phyloP scores from a whole-genome alignment of 2,888 invertebrate species.

The Nemurella pictetii region DNA sequence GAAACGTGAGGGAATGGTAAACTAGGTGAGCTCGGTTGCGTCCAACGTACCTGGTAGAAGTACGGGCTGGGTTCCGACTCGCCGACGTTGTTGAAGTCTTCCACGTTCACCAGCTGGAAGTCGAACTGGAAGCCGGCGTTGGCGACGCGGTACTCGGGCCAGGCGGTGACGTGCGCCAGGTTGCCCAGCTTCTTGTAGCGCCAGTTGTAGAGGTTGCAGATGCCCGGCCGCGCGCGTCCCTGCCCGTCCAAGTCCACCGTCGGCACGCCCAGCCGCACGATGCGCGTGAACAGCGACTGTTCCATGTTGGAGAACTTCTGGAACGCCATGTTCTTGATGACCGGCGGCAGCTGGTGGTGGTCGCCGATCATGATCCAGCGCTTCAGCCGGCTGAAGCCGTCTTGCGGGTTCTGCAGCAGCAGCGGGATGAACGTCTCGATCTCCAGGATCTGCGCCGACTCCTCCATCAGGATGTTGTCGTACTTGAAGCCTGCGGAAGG shows the following conservation, averaged over 20 bases:
- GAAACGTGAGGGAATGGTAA: background rate
- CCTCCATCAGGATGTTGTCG: conserved; percentile 99
- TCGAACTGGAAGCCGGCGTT: conserved; percentile 93
- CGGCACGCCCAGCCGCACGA: conserved; percentile 95
- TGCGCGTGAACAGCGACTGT: conserved; percentile 94
- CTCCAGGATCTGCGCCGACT: conserved; percentile 97
- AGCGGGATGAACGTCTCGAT: conserved; percentile 99
- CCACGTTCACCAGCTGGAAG: conserved; percentile 95
- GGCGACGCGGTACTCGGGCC: conserved; percentile 83
- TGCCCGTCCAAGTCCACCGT: conserved; percentile 97
- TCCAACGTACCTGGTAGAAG: conserved; percentile 83
- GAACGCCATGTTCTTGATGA: conserved; percentile 99
- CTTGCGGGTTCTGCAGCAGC: conserved; percentile 96
- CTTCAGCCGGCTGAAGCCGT: conserved; percentile 93
- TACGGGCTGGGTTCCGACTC: conserved; percentile 98
- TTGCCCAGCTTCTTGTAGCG: conserved; percentile 95
- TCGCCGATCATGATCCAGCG: conserved; percentile 99
- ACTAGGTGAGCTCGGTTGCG: background rate
- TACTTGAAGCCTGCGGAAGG: conserved; percentile 78
- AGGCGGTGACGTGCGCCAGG: conserved; percentile 81
- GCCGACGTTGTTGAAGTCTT: conserved; percentile 94
- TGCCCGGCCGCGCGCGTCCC: conserved; percentile 90
- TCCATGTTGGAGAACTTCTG: conserved; percentile 99
- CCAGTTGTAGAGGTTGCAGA: conserved; percentile 95
- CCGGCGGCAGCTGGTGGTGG: conserved; percentile 98